phyloP scores from a whole-genome alignment of 1,140 invertebrate species.

The Elysia chlorotica region DNA sequence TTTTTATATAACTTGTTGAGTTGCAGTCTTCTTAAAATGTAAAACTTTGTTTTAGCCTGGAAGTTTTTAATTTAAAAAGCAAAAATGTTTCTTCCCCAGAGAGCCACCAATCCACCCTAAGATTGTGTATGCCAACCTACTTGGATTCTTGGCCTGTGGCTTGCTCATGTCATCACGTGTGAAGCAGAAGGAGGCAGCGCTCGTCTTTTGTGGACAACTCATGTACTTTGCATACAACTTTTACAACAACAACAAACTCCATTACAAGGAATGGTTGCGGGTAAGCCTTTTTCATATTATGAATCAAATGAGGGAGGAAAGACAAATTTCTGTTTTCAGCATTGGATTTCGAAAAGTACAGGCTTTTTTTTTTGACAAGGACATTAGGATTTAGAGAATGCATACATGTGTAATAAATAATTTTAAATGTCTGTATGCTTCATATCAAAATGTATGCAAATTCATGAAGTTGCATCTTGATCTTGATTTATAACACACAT shows the following conservation, averaged over 20 bases:
- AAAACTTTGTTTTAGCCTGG: no score
- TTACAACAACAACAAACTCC: slow-evolving; percentile 36
- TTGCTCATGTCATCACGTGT: slow-evolving; percentile 39
- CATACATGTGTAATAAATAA: not conserved
- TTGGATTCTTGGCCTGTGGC: slow-evolving; percentile 39
- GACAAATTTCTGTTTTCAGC: not conserved
- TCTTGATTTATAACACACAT: no score
- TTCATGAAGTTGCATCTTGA: no score
- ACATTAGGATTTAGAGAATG: not conserved
- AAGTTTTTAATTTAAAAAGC: no score
- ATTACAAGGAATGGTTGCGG: slow-evolving; percentile 43
- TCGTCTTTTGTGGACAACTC: slow-evolving; percentile 46
- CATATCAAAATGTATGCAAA: no score
- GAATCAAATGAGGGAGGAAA: not conserved
- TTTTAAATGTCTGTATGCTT: not conserved
- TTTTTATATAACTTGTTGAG: no score
- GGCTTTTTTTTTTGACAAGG: not conserved
- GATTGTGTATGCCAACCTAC: slow-evolving; percentile 43
- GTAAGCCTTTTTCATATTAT: slow-evolving; percentile 27
- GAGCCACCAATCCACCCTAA: slow-evolving; percentile 44
- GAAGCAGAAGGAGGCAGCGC: slow-evolving; percentile 32
- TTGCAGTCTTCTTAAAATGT: no score
- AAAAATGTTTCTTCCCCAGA: no score
- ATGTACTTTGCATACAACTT: slow-evolving; percentile 42
- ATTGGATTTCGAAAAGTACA: not conserved